Conservation (phyloP, 1,140 invertebrate genomes). For the Branchinecta lynchi region DNA sequence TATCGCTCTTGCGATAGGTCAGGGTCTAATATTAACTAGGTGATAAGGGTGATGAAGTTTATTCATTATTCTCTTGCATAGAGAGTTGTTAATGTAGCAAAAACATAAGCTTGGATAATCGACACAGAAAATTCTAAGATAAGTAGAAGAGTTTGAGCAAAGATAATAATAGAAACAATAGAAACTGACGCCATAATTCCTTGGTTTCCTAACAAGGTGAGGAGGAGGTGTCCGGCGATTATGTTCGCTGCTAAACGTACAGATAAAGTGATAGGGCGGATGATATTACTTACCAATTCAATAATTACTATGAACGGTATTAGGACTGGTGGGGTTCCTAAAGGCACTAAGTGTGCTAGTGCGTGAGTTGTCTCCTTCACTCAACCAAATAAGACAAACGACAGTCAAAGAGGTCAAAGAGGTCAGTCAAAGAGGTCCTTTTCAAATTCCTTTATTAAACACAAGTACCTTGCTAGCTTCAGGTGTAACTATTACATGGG, state of each 20-base stretch:
- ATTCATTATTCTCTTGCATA: slow-evolving; percentile 40
- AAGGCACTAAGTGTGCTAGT: slow-evolving; percentile 43
- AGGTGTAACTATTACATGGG: too few relatives aligned
- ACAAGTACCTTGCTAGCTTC: too few relatives aligned
- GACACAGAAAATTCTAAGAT: slow-evolving; percentile 36
- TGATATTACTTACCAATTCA: slow-evolving; percentile 33
- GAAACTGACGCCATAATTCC: too few relatives aligned
- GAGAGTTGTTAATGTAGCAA: slow-evolving; percentile 35
- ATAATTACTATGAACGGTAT: slow-evolving; percentile 36
- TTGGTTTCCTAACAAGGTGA: slow-evolving; percentile 37
- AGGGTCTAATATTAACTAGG: too few relatives aligned
- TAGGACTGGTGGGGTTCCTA: slow-evolving; percentile 38
- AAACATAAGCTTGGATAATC: slow-evolving; percentile 41
- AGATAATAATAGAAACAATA: slow-evolving; percentile 32
- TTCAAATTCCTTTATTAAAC: too few relatives aligned
- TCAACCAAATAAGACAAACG: slow-evolving; percentile 38
- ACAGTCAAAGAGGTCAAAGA: slow-evolving; percentile 40
- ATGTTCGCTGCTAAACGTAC: slow-evolving; percentile 49
- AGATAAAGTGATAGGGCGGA: slow-evolving; percentile 44
- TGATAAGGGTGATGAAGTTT: too few relatives aligned
- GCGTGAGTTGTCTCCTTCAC: slow-evolving; percentile 34
- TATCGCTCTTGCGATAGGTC: too few relatives aligned
- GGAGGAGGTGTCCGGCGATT: slow-evolving; percentile 46
- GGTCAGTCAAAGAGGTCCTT: too few relatives aligned
- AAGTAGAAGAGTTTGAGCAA: slow-evolving; percentile 36